Conservation (phyloP, 1,140 invertebrate species). For the Heliconius himera region DNA sequence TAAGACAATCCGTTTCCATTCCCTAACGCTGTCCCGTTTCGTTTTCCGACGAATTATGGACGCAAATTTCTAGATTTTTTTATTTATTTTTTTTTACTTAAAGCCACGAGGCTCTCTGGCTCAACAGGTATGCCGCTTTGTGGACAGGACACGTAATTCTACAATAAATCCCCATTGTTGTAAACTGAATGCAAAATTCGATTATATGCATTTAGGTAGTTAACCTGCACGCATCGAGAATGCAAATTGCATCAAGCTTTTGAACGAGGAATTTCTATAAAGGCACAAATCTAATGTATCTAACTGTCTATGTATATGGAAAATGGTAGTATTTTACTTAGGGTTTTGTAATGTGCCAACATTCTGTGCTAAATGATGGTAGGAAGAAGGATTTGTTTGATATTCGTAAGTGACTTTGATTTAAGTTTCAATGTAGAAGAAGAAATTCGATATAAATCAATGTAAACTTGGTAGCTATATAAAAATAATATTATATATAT, state of each 20-base stretch:
- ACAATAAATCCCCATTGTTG: slow-evolving; percentile 77
- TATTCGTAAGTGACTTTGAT: no score
- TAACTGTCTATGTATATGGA: slow-evolving; percentile 9
- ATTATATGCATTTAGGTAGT: slow-evolving; percentile 78
- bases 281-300: slow-evolving; percentile 29
- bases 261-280: slow-evolving; percentile 47
- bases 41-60: no score
- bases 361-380: not conserved
- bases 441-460: no score
- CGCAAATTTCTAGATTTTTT: no score
- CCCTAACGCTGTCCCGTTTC: no score
- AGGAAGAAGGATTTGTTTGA: not conserved
- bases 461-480: no score
- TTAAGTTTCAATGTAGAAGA: no score
- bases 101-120: slow-evolving; percentile 72
- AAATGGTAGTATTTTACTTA: not conserved
- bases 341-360: slow-evolving; percentile 7
- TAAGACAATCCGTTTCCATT: no score
- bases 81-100: slow-evolving; percentile 23
- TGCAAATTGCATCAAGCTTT: slow-evolving; percentile 53
- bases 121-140: slow-evolving; percentile 54
- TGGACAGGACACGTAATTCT: slow-evolving; percentile 70
- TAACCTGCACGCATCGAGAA: slow-evolving; percentile 61
- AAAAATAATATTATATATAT: no score
- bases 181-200: slow-evolving; percentile 74